Base-by-base conservation (phyloP, 2,797 vertebrate genomes). In the Adelosebastes latens region DNA sequence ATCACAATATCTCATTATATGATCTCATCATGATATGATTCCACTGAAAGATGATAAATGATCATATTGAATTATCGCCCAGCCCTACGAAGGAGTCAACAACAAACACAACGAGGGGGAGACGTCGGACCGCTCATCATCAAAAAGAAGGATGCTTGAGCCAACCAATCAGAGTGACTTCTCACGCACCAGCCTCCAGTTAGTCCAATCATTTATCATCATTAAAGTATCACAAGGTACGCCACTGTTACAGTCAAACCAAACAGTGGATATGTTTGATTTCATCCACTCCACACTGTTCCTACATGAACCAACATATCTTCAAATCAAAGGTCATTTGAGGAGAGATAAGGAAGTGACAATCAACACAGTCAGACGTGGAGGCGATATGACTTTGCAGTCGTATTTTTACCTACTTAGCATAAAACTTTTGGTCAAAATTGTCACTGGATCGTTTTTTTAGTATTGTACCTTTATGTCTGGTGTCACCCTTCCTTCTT, bases 41-140 rank as follows among this genome's bases (percentile, higher is more conserved):
- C 42, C 42, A 18, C 1, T 46, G 42, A 46, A 46, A 46, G 42
- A 46, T 18, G 42, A 46, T 46, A 0, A 46, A 0, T 46, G 0
- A 46, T 46, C 39, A 46, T 46, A 46, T 46, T 46, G 42, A 46
- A 0, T 46, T 46, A 46, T 46, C 42, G 42, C 42, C 42, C 42
- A 46, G 42, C 16, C 16, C 64, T 95, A 93, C 3, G 93, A 96
- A 13, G 94, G 95, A 3, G 64, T 93, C 56, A 93, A 95, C 78
- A 9, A 77, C 71, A 94, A 94, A 83, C 94, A 96, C 91, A 96
- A 96, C 20, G 88, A 93, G 53, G 95, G 0, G 96, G 95, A 91
- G 96, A 97, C 16, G 95, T 96, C 1, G 95, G 96, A 2, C 96
- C 95, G 0, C 94, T 97, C 83, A 95, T 97, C 92, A 94, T 96